Conservation (phyloP, 1,140 invertebrate species). For the Calephelis virginiensis region DNA sequence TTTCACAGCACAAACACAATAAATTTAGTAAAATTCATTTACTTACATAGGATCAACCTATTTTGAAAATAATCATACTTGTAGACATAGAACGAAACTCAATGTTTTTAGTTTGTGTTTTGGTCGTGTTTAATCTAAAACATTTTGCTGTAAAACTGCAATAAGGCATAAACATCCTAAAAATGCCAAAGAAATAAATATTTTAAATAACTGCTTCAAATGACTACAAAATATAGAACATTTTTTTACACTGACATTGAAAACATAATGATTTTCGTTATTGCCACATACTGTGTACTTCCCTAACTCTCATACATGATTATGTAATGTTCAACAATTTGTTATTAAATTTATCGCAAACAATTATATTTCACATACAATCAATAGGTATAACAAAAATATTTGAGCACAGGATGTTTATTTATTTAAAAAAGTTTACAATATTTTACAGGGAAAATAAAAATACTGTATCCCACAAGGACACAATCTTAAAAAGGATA, state of each 20-base stretch:
- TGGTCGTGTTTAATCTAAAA: too few species aligned
- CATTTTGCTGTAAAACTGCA: too few species aligned
- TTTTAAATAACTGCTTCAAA: too few species aligned
- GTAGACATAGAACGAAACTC: too few species aligned
- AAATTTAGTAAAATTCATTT: too few species aligned
- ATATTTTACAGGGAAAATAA: conserved; percentile 16
- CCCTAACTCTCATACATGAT: conserved; percentile 22
- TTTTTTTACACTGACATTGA: conserved; percentile 19
- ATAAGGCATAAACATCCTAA: too few species aligned
- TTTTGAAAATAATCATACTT: too few species aligned
- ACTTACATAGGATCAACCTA: too few species aligned
- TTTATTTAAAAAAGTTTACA: conserved; percentile 20
- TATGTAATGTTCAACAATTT: conserved; percentile 12
- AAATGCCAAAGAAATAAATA: too few species aligned
- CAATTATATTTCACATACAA: conserved; percentile 30
- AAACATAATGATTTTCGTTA: conserved; percentile 21
- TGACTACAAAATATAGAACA: not conserved
- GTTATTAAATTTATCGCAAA: conserved; percentile 29
- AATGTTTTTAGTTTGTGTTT: too few species aligned
- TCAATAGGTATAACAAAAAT: conserved; percentile 38
- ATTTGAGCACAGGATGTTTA: conserved; percentile 54
- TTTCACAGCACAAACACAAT: too few species aligned
- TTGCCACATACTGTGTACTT: conserved; percentile 26
- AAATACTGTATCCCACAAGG: conserved; percentile 3
- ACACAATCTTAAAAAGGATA: conserved; percentile 36